A percentile compares a stretch with the other conserved stretches of the same genome.
phyloP scores from a whole-genome alignment of 2,888 invertebrate genomes.

The Tachina lurida region DNA sequence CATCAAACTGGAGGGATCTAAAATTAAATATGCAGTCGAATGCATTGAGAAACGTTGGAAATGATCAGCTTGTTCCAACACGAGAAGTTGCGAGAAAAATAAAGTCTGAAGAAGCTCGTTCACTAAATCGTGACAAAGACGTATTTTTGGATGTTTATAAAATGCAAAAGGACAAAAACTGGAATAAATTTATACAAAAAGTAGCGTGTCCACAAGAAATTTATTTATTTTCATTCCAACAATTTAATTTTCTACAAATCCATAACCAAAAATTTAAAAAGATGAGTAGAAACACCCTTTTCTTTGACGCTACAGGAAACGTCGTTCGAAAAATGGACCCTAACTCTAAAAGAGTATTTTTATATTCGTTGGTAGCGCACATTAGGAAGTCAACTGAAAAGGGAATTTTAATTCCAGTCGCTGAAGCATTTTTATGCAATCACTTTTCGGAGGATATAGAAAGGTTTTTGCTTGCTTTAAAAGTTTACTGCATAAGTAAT shows the following conservation, averaged over 20 bases:
- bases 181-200: slow-evolving; percentile 4
- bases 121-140: too few relatives aligned
- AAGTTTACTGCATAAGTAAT: slow-evolving; percentile 11
- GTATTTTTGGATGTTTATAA: background rate
- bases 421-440: too few relatives aligned
- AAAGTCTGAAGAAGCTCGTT: too few relatives aligned
- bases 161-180: slow-evolving; percentile 41
- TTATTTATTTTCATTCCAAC: background rate
- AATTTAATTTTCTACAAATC: background rate
- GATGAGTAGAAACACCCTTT: slow-evolving; percentile 16
- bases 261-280: background rate
- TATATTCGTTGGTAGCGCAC: too few relatives aligned
- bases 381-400: too few relatives aligned
- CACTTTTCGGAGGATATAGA: too few relatives aligned
- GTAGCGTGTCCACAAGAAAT: background rate
- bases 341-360: background rate
- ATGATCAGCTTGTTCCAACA: background rate
- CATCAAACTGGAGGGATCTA: too few relatives aligned
- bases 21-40: too few relatives aligned
- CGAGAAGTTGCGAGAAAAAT: background rate
- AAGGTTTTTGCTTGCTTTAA: too few relatives aligned
- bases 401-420: too few relatives aligned
- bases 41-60: background rate
- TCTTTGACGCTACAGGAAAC: slow-evolving; percentile 25
- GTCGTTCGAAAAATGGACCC: slow-evolving; percentile 1